phyloP scores from a whole-genome alignment of 2,888 invertebrate genomes.

The Sarcophaga rosellei region DNA sequence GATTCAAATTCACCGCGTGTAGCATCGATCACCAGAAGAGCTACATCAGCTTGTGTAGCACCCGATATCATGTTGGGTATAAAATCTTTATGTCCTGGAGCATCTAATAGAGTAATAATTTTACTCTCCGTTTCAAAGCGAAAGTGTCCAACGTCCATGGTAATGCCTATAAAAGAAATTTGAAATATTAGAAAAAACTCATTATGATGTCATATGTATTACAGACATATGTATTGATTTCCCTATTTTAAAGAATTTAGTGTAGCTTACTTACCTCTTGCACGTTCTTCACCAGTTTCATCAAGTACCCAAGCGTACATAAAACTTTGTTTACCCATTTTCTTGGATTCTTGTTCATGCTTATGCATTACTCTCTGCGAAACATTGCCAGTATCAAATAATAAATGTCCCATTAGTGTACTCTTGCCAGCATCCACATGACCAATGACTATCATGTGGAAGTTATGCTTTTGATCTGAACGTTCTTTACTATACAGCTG shows the following conservation, averaged over 20 bases:
- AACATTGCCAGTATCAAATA: constrained; percentile 93
- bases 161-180: constrained; percentile 85
- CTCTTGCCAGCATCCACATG: constrained; percentile 89
- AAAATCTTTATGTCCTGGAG: constrained; percentile 99
- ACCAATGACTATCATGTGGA: constrained; percentile 96
- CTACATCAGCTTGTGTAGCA: constrained; percentile 98
- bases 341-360: constrained; percentile 98
- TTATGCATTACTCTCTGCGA: constrained; percentile 95
- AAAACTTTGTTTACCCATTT: constrained; percentile 98
- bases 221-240: no score
- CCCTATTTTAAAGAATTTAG: background rate
- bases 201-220: no score
- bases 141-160: constrained; percentile 98
- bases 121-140: constrained; percentile 95
- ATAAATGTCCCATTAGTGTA: constrained; percentile 94
- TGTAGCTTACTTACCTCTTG: constrained; percentile 84
- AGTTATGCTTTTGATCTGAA: constrained; percentile 90
- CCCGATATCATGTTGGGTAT: constrained; percentile 99
- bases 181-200: background rate
- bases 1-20: constrained; percentile 99
- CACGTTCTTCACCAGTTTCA: constrained; percentile 98
- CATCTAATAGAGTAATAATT: constrained; percentile 91
- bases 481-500: constrained; percentile 88
- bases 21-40: constrained; percentile 97
- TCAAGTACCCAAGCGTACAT: constrained; percentile 99